Evolutionary conservation across 2,888 invertebrate genomes (phyloP).

Genomic region (Tricholauxania praeusta): DNA sequence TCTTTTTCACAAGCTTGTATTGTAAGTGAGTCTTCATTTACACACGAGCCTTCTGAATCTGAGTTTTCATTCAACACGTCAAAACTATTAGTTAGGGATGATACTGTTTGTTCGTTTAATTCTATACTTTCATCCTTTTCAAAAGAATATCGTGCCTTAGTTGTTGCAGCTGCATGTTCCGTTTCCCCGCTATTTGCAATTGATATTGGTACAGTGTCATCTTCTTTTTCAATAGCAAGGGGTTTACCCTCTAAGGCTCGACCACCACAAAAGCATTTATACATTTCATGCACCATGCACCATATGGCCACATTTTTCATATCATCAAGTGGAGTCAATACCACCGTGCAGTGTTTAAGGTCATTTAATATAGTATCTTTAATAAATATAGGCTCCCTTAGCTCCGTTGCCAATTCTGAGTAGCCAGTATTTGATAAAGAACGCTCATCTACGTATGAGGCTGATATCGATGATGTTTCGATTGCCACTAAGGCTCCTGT

Average conservation of each 20-base stretch:
- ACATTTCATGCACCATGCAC: slow-evolving; percentile 76
- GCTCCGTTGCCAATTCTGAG: slow-evolving; percentile 39
- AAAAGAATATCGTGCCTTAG: slow-evolving; percentile 62
- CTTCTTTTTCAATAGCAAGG: slow-evolving; percentile 58
- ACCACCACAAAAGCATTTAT: slow-evolving; percentile 76
- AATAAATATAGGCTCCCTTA: slow-evolving; percentile 51
- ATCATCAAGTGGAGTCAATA: slow-evolving; percentile 56
- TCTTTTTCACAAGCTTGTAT: not conserved
- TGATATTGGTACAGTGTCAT: slow-evolving; percentile 38
- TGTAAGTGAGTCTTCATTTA: not conserved
- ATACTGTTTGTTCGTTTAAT: not conserved
- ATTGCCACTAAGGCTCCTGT: slow-evolving; percentile 39
- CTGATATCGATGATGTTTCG: slow-evolving; percentile 28
- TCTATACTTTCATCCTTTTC: slow-evolving; percentile 52
- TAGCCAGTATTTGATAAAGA: slow-evolving; percentile 27
- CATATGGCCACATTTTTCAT: slow-evolving; percentile 72
- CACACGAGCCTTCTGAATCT: not conserved
- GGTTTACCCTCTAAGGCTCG: slow-evolving; percentile 58
- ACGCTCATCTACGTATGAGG: slow-evolving; percentile 18
- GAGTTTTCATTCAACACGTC: not conserved
- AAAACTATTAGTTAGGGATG: not conserved
- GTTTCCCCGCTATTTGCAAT: slow-evolving; percentile 39
- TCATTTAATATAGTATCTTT: slow-evolving; percentile 53
- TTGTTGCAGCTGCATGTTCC: slow-evolving; percentile 32
- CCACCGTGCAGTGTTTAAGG: slow-evolving; percentile 61